phyloP scores from a whole-genome alignment of 2,888 invertebrate genomes.

The Galeopsomyia nigrocyanea region DNA sequence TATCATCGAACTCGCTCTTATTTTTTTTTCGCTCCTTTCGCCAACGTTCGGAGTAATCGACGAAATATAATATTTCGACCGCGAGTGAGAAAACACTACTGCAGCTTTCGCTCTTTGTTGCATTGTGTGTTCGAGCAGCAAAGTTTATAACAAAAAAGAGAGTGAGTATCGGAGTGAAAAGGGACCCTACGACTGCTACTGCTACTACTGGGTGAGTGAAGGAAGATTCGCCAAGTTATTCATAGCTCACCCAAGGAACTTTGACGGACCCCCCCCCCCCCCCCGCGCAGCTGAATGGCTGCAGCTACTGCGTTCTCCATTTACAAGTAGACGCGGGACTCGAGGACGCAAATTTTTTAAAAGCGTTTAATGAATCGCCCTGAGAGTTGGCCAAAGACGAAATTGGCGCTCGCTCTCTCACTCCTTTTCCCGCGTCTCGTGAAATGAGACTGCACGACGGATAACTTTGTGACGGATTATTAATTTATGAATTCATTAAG shows the following conservation, averaged over 20 bases:
- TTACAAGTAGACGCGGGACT: conserved; percentile 6
- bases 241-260: conserved; percentile 46
- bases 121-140: conserved; percentile 53
- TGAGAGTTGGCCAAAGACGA: neutral
- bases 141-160: conserved; percentile 40
- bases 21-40: too few species aligned
- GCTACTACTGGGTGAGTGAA: conserved; percentile 10
- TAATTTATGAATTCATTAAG: conserved; percentile 30
- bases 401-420: neutral
- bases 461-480: conserved; percentile 7
- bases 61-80: conserved; percentile 20
- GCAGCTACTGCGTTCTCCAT: conserved; percentile 3
- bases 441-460: neutral
- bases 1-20: conserved; percentile 1
- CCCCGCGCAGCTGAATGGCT: conserved; percentile 36
- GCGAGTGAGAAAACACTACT: conserved; percentile 33
- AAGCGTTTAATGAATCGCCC: conserved; percentile 35
- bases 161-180: conserved; percentile 37
- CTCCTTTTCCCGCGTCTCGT: too few species aligned
- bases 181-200: conserved; percentile 38
- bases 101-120: conserved; percentile 57
- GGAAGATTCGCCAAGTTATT: conserved; percentile 52
- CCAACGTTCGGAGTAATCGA: conserved; percentile 2
- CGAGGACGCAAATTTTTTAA: conserved; percentile 35
- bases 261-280: conserved; percentile 43